Base-by-base conservation (phyloP, 1,140 invertebrate species). In the Cardiocondyla obscurior region DNA sequence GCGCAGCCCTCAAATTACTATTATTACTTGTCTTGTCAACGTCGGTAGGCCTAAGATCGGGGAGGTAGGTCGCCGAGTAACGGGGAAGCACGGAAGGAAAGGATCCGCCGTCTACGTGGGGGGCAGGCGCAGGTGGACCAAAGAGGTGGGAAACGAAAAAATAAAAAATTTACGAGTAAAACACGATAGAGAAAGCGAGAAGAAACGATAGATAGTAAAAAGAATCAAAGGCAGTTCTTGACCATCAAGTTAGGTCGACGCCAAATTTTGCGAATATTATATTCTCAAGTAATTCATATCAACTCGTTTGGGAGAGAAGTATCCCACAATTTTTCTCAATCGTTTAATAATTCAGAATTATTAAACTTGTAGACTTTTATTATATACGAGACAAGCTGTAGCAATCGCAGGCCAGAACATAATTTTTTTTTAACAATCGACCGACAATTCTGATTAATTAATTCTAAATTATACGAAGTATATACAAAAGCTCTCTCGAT, bases 121-220 rank as follows among this genome's bases (percentile, higher is more conserved):
- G 22, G 10, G 10, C 10, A n/a, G n/a, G n/a, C 14, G 10, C 7
- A 33, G 7, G 12, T 1, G 19, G 14, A 10, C 6, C 25, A 36
- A 19, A 49, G 30, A 51, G 46, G 46, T 81, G 58, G 65, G 33
- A 39, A 44, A 25, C 7, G 39, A 12, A 42, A 62, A 22, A 81
- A 36, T 19, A 19, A 70, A 42, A 39, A 73, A 73, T 28, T 33
- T 33, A 57, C 14, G 30, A 28, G 25, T 49, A 14, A 57, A 16
- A 53, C 39, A 42, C 25, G 42, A 36, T 60, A 10, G 30, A 67
- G 53, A 58, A 55, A 55, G 25, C 46, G 46, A 82, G 88, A 90
- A 88, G 88, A 89, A 90, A 84, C 77, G 87, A 90, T 91, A 85
- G 36, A 36, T 53, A 0, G 16, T 22, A 19, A 8, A 10, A 10